Percentiles rank a stretch among this genome's conserved stretches.
Conservation (phyloP, 2,113 vertebrate genomes). For the Sterna hirundo region DNA sequence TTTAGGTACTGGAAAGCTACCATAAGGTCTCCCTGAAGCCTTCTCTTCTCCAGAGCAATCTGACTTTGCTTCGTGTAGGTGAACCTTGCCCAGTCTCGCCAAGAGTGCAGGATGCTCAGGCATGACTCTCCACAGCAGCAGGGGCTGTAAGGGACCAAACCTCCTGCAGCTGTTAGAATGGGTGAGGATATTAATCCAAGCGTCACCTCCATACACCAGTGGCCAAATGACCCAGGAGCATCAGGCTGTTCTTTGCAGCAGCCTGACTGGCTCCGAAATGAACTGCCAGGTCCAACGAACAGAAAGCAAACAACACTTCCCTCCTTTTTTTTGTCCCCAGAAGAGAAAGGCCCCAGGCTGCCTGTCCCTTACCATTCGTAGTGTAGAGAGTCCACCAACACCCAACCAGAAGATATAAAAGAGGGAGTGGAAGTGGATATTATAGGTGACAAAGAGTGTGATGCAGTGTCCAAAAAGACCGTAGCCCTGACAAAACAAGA, state of each 20-base stretch:
- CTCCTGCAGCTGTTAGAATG: neutral
- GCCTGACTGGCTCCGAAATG: neutral
- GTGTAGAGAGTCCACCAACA: constrained; percentile 90
- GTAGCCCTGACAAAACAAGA: constrained; percentile 84
- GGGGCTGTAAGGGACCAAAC: neutral
- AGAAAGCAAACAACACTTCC: neutral
- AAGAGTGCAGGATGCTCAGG: neutral
- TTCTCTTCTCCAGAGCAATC: neutral
- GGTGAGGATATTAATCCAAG: neutral
- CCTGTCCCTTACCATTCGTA: constrained; percentile 87
- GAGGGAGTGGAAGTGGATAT: constrained; percentile 95
- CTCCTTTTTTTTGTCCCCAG: neutral
- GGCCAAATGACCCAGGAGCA: neutral
- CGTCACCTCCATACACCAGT: neutral
- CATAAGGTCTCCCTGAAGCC: no score
- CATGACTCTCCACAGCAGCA: neutral
- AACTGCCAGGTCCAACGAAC: neutral
- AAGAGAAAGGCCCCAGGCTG: neutral
- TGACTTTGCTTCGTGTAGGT: neutral
- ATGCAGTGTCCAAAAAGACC: constrained; percentile 96
- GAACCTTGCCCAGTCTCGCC: neutral
- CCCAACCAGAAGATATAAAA: constrained; percentile 95
- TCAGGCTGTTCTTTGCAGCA: neutral
- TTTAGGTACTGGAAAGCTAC: no score
- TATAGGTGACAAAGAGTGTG: constrained; percentile 93